Evolutionary conservation across 2,888 invertebrate species (phyloP), one percentile per base, ranked within the genome.

Genomic region (Habroteleia sp.): DNA sequence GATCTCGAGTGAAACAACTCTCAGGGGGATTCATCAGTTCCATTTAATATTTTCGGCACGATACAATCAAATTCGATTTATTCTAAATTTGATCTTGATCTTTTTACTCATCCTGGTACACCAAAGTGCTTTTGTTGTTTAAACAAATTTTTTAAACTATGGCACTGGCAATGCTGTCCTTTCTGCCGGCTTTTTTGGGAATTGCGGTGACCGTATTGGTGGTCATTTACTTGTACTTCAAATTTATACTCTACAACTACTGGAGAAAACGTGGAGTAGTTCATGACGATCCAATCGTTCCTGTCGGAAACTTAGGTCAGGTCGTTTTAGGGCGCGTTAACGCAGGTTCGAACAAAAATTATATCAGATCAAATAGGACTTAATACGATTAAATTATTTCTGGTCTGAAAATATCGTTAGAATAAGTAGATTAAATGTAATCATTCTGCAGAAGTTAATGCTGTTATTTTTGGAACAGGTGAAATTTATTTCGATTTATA

Each of bases 401-500:
- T n/a, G n/a, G n/a, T n/a, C n/a, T n/a, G n/a, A n/a, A n/a, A n/a
- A n/a, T n/a, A n/a, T n/a, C n/a, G n/a, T n/a, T n/a, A n/a, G n/a
- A n/a, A n/a, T n/a, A n/a, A n/a, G n/a, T n/a, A n/a, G n/a, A n/a
- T n/a, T n/a, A n/a, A n/a, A n/a, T n/a, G n/a, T n/a, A n/a, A n/a
- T n/a, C n/a, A n/a, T n/a, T n/a, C n/a, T n/a, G n/a, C n/a, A n/a
- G n/a, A n/a, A n/a, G n/a, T n/a, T 25, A 25, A 25, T 25, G 3
- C 3, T 6, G 7, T 3, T 25, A 1, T 6, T 25, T 25, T 25
- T 6, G 7, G 8, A 14, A 14, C 14, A 86, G 86, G 79, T 3
- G 80, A 80, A 13, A 14, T 82, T 2, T 80, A 79, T 10, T 41
- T 41, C 29, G 46, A 79, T 2, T 39, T 66, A 2, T 87, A 86